phyloP scores from a whole-genome alignment of 2,113 vertebrate species.

The Poeciliopsis occidentalis region DNA sequence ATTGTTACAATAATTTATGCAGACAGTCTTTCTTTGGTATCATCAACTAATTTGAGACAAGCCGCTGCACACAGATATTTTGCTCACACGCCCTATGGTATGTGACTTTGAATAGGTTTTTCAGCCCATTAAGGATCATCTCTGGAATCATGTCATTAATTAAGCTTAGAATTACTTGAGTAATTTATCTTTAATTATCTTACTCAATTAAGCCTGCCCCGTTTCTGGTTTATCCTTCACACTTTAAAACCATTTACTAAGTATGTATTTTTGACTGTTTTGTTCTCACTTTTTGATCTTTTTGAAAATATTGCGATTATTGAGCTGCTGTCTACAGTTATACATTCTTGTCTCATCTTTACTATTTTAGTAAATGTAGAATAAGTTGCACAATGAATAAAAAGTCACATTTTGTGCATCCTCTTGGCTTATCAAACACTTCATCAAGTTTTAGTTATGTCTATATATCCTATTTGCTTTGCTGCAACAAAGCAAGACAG shows the following conservation, averaged over 20 bases:
- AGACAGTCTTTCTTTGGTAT: conserved; percentile 22
- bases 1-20: conserved; percentile 34
- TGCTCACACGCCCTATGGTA: background rate
- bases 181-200: conserved; percentile 67
- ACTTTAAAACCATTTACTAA: conserved; percentile 24
- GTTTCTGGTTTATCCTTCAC: conserved; percentile 47
- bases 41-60: conserved; percentile 33
- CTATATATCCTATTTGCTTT: no score
- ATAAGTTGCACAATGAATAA: background rate
- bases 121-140: conserved; percentile 58
- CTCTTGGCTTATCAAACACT: background rate
- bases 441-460: background rate
- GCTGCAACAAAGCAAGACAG: no score
- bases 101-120: conserved; percentile 50
- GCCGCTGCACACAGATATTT: conserved; percentile 11
- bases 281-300: background rate
- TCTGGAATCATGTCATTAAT: conserved; percentile 63
- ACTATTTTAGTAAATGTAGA: background rate
- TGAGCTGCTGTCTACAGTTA: background rate
- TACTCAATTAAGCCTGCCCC: conserved; percentile 57
- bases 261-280: background rate
- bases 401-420: background rate
- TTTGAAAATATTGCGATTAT: background rate
- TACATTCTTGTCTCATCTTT: background rate
- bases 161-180: conserved; percentile 58